Percentiles rank a stretch among this genome's conserved stretches.
phyloP scores from a whole-genome alignment of 2,888 invertebrate genomes.

The Embidobia sp. region DNA sequence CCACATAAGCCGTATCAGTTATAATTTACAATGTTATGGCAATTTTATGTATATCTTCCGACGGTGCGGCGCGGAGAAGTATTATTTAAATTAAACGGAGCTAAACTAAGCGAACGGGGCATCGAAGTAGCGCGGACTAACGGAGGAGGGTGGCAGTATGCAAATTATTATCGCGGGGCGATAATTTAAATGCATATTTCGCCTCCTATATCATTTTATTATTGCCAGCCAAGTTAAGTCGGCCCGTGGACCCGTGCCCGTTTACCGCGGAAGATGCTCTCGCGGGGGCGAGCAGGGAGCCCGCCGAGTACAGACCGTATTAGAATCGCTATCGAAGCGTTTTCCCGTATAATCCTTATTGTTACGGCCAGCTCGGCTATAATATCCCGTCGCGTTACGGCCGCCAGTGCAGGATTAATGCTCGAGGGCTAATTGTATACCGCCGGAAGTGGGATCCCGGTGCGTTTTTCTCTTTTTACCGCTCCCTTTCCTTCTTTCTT shows the following conservation, averaged over 20 bases:
- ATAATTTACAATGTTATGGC: slow-evolving; percentile 82
- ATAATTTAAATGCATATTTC: slow-evolving; percentile 82
- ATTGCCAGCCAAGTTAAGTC: slow-evolving; percentile 80
- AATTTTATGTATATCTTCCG: slow-evolving; percentile 81
- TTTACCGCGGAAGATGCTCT: slow-evolving; percentile 71
- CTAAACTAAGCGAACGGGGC: slow-evolving; percentile 80
- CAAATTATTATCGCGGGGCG: slow-evolving; percentile 82
- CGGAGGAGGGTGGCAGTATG: slow-evolving; percentile 77
- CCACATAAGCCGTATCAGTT: slow-evolving; percentile 81
- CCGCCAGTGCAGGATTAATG: slow-evolving; percentile 73
- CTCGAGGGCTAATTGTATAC: slow-evolving; percentile 74
- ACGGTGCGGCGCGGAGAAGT: slow-evolving; percentile 78
- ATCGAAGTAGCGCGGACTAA: slow-evolving; percentile 67
- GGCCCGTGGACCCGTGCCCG: slow-evolving; percentile 73
- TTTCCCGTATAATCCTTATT: slow-evolving; percentile 77
- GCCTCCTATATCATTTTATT: slow-evolving; percentile 82
- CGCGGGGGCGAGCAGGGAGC: slow-evolving; percentile 52
- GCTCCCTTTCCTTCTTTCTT: slow-evolving; percentile 24
- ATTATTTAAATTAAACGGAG: slow-evolving; percentile 82
- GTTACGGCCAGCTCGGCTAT: slow-evolving; percentile 75
- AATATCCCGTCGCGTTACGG: slow-evolving; percentile 76
- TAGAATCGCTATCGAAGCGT: slow-evolving; percentile 78
- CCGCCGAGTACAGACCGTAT: slow-evolving; percentile 68
- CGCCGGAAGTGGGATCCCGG: slow-evolving; percentile 58
- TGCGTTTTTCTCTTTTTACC: slow-evolving; percentile 30